phyloP scores from a whole-genome alignment of 37 sponge, comb jelly and placozoan genomes.

The Ephydatia muelleri region DNA sequence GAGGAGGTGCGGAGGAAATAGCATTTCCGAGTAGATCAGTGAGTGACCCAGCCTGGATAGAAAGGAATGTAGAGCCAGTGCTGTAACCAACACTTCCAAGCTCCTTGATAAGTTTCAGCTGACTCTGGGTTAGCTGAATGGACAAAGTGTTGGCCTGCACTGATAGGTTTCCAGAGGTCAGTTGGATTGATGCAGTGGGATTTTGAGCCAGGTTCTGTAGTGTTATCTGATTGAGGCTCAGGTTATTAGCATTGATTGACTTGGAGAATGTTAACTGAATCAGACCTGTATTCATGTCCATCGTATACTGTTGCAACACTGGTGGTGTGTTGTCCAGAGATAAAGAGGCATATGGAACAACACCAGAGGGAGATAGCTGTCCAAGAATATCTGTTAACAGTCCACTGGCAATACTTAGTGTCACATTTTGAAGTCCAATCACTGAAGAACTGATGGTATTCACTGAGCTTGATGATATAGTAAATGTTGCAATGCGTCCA shows the following conservation, averaged over 20 bases:
- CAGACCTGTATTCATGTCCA: constrained; percentile 80
- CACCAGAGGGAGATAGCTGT: neutral
- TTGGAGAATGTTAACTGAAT: constrained; percentile 81
- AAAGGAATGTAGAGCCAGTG: constrained; percentile 47
- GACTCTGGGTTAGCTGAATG: constrained; percentile 48
- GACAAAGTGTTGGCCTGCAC: constrained; percentile 25
- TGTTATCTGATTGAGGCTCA: constrained; percentile 51
- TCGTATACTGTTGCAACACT: constrained; percentile 36
- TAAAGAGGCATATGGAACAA: constrained; percentile 20
- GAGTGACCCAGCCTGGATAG: constrained; percentile 56
- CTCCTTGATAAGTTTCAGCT: constrained; percentile 71
- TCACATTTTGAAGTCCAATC: constrained; percentile 24
- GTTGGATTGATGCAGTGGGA: constrained; percentile 21
- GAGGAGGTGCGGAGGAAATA: constrained; percentile 6
- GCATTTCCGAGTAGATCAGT: constrained; percentile 73
- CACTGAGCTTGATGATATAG: constrained; percentile 41
- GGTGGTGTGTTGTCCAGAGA: constrained; percentile 60
- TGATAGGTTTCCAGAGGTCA: constrained; percentile 31
- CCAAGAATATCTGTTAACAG: constrained; percentile 64
- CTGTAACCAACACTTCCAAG: constrained; percentile 64
- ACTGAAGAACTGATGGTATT: constrained; percentile 64
- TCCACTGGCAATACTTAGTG: constrained; percentile 29
- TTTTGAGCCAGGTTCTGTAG: constrained; percentile 39
- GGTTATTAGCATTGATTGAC: constrained; percentile 47
- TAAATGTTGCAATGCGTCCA: constrained; percentile 34